phyloP scores from a whole-genome alignment of 2,797 vertebrate species.

The Coracias cyanogaster region DNA sequence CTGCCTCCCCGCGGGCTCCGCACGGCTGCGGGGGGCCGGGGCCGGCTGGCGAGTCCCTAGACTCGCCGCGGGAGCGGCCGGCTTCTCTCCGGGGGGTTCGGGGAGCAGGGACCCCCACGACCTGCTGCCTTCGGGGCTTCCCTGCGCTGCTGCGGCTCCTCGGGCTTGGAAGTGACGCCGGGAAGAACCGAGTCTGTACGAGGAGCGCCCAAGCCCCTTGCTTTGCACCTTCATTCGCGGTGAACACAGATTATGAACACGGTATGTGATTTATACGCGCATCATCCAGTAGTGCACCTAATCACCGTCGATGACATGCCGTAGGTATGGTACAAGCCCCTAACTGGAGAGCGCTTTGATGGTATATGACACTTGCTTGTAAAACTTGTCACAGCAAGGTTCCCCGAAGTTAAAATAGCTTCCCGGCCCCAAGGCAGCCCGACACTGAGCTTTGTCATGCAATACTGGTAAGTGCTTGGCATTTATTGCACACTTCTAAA shows the following conservation, averaged over 20 bases:
- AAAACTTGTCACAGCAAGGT: background rate
- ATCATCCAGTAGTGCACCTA: background rate
- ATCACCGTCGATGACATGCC: background rate
- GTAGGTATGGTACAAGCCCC: background rate
- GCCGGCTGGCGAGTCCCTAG: background rate
- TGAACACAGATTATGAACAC: background rate
- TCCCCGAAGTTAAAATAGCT: background rate
- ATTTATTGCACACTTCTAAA: background rate
- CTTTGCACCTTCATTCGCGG: background rate
- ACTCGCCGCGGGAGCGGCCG: fast-evolving
- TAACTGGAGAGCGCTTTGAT: background rate
- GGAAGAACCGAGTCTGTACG: fast-evolving
- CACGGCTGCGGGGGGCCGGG: too few relatives aligned
- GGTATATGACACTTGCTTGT: background rate
- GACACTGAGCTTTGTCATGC: background rate
- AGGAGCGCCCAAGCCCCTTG: background rate
- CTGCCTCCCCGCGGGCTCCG: background rate
- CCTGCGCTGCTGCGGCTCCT: background rate
- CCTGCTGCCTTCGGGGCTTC: background rate
- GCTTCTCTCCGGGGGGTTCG: fast-evolving
- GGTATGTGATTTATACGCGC: background rate
- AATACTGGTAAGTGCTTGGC: background rate
- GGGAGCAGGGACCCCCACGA: fast-evolving
- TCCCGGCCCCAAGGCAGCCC: background rate
- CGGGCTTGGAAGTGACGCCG: fast-evolving